Conservation (phyloP, 2,113 vertebrate genomes). For the Scomber japonicus region DNA sequence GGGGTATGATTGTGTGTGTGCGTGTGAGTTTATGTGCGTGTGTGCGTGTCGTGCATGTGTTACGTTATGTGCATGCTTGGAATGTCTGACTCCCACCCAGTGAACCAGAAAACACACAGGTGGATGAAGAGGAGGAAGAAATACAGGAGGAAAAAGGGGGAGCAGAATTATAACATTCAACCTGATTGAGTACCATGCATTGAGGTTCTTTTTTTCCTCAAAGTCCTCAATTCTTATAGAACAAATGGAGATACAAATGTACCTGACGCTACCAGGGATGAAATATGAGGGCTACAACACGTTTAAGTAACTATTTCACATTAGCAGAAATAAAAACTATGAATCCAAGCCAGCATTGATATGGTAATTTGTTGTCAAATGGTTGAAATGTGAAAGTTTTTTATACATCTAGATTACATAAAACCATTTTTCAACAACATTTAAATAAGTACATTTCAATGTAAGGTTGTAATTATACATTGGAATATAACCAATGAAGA, state of each 20-base stretch:
- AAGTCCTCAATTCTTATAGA: background rate
- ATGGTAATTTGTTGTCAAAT: background rate
- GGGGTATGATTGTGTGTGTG: constrained; percentile 41
- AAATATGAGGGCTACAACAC: too few relatives aligned
- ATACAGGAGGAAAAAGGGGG: constrained; percentile 16
- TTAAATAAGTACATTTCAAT: background rate
- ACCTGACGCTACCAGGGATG: too few relatives aligned
- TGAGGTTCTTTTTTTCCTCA: background rate
- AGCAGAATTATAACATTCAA: background rate
- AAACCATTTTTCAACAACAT: too few relatives aligned
- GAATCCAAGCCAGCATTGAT: background rate
- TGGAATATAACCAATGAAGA: background rate
- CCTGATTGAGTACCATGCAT: background rate
- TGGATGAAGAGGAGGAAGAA: constrained; percentile 54
- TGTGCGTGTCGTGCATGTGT: constrained; percentile 40
- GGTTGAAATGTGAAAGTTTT: too few relatives aligned
- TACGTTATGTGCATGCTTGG: constrained; percentile 63
- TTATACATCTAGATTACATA: too few relatives aligned
- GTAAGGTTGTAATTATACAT: too few relatives aligned
- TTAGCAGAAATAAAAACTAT: too few relatives aligned
- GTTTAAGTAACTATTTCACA: too few relatives aligned
- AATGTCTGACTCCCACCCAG: constrained; percentile 77
- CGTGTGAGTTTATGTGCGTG: constrained; percentile 13
- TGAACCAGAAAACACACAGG: constrained; percentile 78
- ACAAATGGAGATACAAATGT: too few relatives aligned